Conservation (phyloP, 2,888 invertebrate genomes). For the Ochropleura plecta region DNA sequence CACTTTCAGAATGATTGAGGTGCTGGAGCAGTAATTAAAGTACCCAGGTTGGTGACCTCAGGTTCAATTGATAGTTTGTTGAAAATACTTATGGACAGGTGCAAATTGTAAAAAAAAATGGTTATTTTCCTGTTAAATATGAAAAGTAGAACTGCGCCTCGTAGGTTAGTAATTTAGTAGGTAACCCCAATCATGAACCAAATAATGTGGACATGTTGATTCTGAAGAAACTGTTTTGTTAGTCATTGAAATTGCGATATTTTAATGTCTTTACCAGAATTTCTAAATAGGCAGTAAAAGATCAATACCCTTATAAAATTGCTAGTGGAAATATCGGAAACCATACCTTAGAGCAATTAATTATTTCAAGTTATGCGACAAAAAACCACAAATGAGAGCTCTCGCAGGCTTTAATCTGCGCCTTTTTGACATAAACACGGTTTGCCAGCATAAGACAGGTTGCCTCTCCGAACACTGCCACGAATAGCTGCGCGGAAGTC, state of each 20-base stretch:
- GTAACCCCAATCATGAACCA: background rate
- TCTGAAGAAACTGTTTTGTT: background rate
- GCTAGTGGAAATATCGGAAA: background rate
- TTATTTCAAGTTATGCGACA: slow-evolving; percentile 13
- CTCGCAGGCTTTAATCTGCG: slow-evolving; percentile 11
- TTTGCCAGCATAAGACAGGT: slow-evolving; percentile 10
- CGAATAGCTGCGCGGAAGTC: slow-evolving; percentile 34
- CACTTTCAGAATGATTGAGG: slow-evolving; percentile 74
- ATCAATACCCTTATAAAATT: background rate
- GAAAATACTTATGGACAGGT: too few relatives aligned
- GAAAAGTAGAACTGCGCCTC: background rate
- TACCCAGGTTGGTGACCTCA: slow-evolving; percentile 38
- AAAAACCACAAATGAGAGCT: slow-evolving; percentile 12
- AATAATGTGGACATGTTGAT: background rate
- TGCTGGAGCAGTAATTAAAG: slow-evolving; percentile 56
- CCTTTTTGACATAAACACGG: slow-evolving; percentile 15
- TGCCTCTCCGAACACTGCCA: slow-evolving; percentile 15
- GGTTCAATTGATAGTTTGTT: background rate
- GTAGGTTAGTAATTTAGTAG: background rate
- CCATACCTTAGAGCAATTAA: background rate
- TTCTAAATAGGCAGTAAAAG: background rate
- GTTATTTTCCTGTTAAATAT: too few relatives aligned
- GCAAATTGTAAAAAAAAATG: too few relatives aligned
- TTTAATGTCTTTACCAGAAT: background rate
- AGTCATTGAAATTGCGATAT: background rate